These are phyloP conservation scores for Callithrix jacchus DNA, from an alignment of 2,113 vertebrate species.

Conservation along the genomic window DNA sequence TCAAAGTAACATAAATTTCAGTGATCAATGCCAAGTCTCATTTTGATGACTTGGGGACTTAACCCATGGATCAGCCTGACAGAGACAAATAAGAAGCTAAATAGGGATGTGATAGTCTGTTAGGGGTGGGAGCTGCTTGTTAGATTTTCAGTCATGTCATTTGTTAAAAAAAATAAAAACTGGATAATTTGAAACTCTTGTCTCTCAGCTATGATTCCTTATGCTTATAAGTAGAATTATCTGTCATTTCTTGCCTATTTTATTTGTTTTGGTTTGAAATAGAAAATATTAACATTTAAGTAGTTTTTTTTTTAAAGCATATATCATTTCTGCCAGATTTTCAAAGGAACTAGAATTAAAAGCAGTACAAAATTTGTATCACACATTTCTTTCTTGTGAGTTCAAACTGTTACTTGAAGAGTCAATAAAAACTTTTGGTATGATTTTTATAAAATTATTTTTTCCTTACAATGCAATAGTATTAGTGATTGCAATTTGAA, in stretches of 20 bases:
- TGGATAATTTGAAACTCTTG: constrained; percentile 48
- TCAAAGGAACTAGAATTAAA: constrained; percentile 26
- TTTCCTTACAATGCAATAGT: neutral
- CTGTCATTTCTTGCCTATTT: constrained; percentile 31
- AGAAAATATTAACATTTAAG: constrained; percentile 39
- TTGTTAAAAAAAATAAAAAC: constrained; percentile 13
- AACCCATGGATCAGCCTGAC: constrained; percentile 69
- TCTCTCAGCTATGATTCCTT: neutral
- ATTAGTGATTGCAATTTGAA: neutral
- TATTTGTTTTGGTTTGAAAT: constrained; percentile 52
- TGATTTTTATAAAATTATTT: neutral
- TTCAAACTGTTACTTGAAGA: neutral
- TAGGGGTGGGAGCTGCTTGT: neutral
- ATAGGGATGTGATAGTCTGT: constrained; percentile 43
- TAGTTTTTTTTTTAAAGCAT: constrained; percentile 56
- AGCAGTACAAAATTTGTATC: neutral
- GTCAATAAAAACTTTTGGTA: neutral
- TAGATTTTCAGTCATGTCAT: constrained; percentile 65
- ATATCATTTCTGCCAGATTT: constrained; percentile 11
- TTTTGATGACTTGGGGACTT: constrained; percentile 54
- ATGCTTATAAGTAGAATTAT: constrained; percentile 36
- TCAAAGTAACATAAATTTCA: constrained; percentile 69
- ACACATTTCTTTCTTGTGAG: neutral
- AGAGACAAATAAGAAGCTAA: constrained; percentile 74
- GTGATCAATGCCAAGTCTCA: constrained; percentile 66